phyloP scores from a whole-genome alignment of 2,113 vertebrate genomes.

The Microtus richardsoni region DNA sequence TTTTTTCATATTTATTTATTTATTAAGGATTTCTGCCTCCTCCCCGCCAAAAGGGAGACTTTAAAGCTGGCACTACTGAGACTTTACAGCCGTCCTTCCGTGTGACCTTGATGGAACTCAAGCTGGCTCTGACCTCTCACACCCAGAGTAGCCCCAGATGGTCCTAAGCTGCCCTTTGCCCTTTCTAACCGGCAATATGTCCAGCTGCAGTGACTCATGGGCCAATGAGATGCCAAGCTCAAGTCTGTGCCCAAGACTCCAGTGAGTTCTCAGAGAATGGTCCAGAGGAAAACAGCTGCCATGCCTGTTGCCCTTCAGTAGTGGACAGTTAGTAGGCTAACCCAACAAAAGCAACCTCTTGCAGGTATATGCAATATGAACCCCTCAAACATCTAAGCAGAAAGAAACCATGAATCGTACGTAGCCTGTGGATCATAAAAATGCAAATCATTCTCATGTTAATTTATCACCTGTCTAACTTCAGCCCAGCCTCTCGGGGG shows the following conservation, averaged over 20 bases:
- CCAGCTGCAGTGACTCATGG: background rate
- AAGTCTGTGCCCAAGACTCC: background rate
- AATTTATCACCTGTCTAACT: background rate
- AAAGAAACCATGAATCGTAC: background rate
- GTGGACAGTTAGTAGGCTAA: background rate
- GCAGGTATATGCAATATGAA: background rate
- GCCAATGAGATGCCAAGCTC: background rate
- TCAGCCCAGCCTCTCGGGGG: background rate
- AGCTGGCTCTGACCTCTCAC: background rate
- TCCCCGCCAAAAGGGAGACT: background rate
- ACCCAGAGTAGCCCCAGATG: background rate
- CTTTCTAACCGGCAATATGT: background rate
- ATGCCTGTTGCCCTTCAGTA: background rate
- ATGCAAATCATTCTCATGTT: background rate
- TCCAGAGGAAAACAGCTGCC: rapidly evolving
- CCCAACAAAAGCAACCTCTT: background rate
- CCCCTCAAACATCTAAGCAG: constrained; percentile 5
- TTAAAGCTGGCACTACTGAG: background rate
- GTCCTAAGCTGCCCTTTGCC: background rate
- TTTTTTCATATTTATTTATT: too few species aligned
- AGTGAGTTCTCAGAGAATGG: background rate
- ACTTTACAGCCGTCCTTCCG: background rate
- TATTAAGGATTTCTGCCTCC: too few species aligned
- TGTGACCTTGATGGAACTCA: background rate
- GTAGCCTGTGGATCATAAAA: background rate